These are phyloP conservation scores for Acrocyrtus sp. DNA, from an alignment of 2,888 invertebrate species.

Conservation along the genomic window DNA sequence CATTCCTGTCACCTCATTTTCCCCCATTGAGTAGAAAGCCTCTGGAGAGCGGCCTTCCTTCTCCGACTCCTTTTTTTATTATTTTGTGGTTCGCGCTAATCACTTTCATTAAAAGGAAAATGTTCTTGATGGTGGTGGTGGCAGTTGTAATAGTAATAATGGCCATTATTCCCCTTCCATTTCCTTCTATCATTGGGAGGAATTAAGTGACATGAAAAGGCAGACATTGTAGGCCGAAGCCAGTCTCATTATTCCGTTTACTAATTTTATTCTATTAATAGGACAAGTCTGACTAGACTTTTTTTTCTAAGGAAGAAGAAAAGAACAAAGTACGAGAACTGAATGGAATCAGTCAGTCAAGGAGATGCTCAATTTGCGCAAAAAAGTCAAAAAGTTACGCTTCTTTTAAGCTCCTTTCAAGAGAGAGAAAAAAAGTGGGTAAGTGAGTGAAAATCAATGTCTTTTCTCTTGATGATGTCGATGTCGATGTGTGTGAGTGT, in stretches of 20 bases:
- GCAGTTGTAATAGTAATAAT: neutral
- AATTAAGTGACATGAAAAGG: neutral
- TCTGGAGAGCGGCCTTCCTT: too few species aligned
- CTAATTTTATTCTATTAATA: too few species aligned
- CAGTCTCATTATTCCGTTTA: slow-evolving; percentile 2
- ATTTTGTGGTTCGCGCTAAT: slow-evolving; percentile 35
- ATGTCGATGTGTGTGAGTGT: slow-evolving; percentile 2
- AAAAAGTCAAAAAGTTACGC: neutral
- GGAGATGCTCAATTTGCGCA: too few species aligned
- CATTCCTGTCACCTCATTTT: slow-evolving; percentile 47
- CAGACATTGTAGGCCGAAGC: slow-evolving; percentile 19
- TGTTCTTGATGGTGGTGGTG: neutral
- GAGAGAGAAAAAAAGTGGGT: too few species aligned
- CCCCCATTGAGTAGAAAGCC: too few species aligned
- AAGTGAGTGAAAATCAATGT: too few species aligned
- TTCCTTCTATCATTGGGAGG: too few species aligned
- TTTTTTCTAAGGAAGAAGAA: too few species aligned
- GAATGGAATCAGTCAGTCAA: too few species aligned
- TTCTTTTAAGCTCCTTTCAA: slow-evolving; percentile 8
- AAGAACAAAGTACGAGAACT: too few species aligned
- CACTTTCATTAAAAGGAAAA: slow-evolving; percentile 39
- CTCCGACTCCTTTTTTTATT: too few species aligned
- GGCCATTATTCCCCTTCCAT: neutral
- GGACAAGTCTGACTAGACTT: too few species aligned
- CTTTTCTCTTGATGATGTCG: slow-evolving; percentile 22